phyloP scores from a whole-genome alignment of 2,113 vertebrate species.

The Vulpes ferrilata region DNA sequence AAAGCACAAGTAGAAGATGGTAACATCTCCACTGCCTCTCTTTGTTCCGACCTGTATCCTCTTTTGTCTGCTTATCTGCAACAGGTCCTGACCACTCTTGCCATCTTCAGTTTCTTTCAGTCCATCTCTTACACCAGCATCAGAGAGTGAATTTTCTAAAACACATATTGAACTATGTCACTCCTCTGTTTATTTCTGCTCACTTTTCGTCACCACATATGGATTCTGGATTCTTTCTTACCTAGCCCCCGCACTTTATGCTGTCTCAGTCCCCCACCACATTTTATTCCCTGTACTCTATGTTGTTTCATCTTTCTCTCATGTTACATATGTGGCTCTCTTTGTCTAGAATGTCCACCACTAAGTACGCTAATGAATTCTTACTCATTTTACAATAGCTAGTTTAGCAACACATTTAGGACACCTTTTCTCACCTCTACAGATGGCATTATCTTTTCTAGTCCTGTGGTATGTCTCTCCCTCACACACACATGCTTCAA shows the following conservation, averaged over 20 bases:
- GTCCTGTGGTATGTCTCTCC: neutral
- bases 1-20: neutral
- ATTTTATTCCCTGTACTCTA: neutral
- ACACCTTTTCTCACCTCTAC: neutral
- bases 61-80: neutral
- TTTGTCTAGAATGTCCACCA: neutral
- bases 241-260: neutral
- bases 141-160: neutral
- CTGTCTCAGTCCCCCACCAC: neutral
- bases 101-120: neutral
- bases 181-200: neutral
- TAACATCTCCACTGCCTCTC: neutral
- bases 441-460: neutral
- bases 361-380: neutral
- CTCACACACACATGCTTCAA: neutral
- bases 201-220: neutral
- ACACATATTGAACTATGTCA: neutral
- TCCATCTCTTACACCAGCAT: neutral
- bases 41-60: neutral
- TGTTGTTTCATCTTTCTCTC: neutral
- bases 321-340: neutral
- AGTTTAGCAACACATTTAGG: neutral
- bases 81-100: neutral
- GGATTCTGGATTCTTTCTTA: neutral
- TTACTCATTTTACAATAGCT: slow-evolving; percentile 42